Percentiles rank a stretch among this genome's conserved stretches.
Evolutionary conservation across 92 coral and sea anemone species (phyloP).

Genomic region (Bergia sp.): DNA sequence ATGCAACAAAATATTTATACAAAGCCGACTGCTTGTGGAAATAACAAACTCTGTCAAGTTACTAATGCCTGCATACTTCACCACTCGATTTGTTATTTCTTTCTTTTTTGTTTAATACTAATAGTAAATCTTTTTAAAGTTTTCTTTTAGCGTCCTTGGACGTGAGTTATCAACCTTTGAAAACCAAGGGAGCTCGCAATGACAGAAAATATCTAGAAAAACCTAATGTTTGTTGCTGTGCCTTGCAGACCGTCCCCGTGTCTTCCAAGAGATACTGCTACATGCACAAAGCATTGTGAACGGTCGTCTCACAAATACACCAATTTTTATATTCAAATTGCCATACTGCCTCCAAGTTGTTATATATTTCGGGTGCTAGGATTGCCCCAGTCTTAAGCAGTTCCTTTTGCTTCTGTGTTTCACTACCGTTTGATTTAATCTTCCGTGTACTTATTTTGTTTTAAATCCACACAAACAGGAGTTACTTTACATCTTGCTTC

Average conservation of each 20-base stretch:
- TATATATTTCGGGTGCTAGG: no score
- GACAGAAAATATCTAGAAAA: no score
- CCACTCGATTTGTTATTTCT: neutral
- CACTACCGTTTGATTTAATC: neutral
- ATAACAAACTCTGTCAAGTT: neutral
- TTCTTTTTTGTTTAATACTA: neutral
- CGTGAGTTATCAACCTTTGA: neutral
- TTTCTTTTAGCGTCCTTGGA: constrained; percentile 13
- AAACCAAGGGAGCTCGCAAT: no score
- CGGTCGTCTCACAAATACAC: no score
- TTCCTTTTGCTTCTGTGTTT: neutral
- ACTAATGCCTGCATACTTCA: neutral
- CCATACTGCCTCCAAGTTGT: no score
- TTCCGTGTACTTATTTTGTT: neutral
- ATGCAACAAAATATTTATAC: neutral
- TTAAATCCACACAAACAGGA: neutral
- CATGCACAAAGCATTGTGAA: no score
- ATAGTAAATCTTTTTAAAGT: neutral
- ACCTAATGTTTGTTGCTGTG: no score
- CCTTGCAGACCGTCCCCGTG: no score
- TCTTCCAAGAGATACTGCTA: no score
- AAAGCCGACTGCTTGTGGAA: neutral
- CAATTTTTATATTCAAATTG: no score
- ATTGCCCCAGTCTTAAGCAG: neutral
- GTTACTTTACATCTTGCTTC: neutral